Base-by-base conservation (phyloP, 2,113 vertebrate species). In the Heloderma charlesbogerti region DNA sequence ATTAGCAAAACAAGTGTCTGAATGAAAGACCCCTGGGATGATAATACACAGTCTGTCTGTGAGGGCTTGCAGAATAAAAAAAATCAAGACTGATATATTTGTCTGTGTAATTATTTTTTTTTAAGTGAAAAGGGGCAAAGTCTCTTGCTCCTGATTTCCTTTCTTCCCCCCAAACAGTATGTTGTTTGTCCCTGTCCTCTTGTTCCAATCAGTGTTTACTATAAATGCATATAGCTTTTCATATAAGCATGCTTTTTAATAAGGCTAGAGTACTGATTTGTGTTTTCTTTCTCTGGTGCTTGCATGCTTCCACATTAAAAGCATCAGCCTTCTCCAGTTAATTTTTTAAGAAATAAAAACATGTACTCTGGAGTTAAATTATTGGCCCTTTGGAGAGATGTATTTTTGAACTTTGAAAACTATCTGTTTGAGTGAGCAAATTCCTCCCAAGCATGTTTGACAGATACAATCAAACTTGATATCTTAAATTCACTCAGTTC, bases 401-500 rank as follows among this genome's bases (percentile, higher is more conserved):
- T 12, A 7, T 90, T 92, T 82, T 84, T 87, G 18, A 77, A 67
- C 0, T 87, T 31, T 80, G 92, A 60, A 87, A 91, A 69, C n/a
- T 45, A 0, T 43, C 71, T 0, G 0, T 1, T 63, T 25, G 27
- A 1, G 84, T 29, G 1, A 25, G 7, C 5, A 60, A 10, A 85
- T 77, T 51, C 27, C 74, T 91, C 45, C n/a, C 63, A 12, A 57
- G 5, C 15, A 74, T 25, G 48, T 71, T 74, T 71, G 20, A 40
- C 18, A 0, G 2, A 82, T 6, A 86, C 86, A 88, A 6, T 34
- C 31, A 9, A 0, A 89, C 91, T 72, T n/a, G 1, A 51, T 86
- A 34, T 40, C 71, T 89, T 88, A 87, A 96, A 89, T 86, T 60
- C 3, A 72, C n/a, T 72, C 3, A 1, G 10, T 87, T 88, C 89